Evolutionary conservation across 2,797 vertebrate species (phyloP).

Genomic region (Discoglossus pictus): DNA sequence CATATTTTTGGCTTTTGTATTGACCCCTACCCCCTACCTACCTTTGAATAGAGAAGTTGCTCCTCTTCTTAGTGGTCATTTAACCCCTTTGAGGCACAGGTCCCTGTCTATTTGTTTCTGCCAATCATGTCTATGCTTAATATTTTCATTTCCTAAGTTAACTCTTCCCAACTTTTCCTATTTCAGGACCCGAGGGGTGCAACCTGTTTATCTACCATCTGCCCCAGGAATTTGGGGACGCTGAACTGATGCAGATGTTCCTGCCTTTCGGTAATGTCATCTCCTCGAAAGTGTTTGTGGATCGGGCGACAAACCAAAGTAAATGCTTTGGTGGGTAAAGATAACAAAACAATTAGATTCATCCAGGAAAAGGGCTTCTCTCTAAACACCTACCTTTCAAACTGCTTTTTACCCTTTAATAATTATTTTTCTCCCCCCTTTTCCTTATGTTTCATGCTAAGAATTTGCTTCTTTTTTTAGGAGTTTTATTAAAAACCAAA

Average conservation of each 20-base stretch:
- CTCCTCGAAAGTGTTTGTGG: conserved; percentile 99
- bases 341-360: conserved; percentile 84
- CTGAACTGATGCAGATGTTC: conserved; percentile 99
- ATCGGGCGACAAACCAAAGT: conserved; percentile 99
- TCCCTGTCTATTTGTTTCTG: too few relatives aligned
- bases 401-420: conserved; percentile 60
- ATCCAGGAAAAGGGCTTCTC: conserved; percentile 77
- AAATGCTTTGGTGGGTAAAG: conserved; percentile 99
- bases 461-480: conserved; percentile 48
- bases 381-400: conserved; percentile 68
- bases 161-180: too few relatives aligned
- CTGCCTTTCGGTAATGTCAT: conserved; percentile 99
- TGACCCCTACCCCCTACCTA: too few relatives aligned
- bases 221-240: conserved; percentile 99
- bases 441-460: conserved; percentile 57
- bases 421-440: conserved; percentile 59
- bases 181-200: conserved; percentile 94
- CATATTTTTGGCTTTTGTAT: too few relatives aligned
- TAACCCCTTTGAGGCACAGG: too few relatives aligned
- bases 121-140: conserved; percentile 1
- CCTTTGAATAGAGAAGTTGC: too few relatives aligned
- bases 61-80: too few relatives aligned
- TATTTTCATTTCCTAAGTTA: conserved; percentile 4
- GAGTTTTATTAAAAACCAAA: conserved; percentile 27
- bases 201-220: conserved; percentile 99